phyloP scores from a whole-genome alignment of 2,888 invertebrate species.

The Bimastos eiseni region DNA sequence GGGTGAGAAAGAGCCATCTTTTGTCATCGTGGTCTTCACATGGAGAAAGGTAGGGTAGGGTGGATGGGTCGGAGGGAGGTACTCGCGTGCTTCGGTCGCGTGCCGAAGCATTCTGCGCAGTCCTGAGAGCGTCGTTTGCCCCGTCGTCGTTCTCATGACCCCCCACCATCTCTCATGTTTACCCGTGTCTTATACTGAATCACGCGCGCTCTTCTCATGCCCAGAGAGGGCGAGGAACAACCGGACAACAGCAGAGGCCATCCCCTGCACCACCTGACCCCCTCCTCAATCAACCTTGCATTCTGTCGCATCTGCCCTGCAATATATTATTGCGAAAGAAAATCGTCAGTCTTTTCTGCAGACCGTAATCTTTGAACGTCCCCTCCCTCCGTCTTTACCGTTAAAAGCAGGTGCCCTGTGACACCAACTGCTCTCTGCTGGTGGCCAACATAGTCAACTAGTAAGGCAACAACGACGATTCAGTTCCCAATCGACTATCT shows the following conservation, averaged over 20 bases:
- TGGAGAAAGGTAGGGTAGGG: neutral
- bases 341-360: neutral
- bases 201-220: conserved; percentile 6
- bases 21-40: neutral
- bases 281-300: neutral
- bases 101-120: conserved; percentile 14
- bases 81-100: conserved; percentile 18
- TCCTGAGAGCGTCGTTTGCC: neutral
- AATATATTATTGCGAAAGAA: neutral
- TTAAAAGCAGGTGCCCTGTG: neutral
- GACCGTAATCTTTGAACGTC: neutral
- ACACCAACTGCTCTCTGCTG: neutral
- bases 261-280: neutral
- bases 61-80: neutral
- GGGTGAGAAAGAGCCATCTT: conserved; percentile 18
- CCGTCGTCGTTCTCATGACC: conserved; percentile 8
- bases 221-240: neutral
- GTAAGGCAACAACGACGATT: neutral
- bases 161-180: neutral
- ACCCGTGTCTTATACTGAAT: neutral
- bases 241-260: too few relatives aligned
- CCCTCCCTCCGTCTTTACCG: neutral
- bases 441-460: neutral
- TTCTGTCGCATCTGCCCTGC: neutral
- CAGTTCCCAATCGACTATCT: neutral